A percentile compares a stretch with the other conserved stretches of the same genome.
Conservation (phyloP, 2,888 invertebrate genomes). For the Steinernema carpocapsae region DNA sequence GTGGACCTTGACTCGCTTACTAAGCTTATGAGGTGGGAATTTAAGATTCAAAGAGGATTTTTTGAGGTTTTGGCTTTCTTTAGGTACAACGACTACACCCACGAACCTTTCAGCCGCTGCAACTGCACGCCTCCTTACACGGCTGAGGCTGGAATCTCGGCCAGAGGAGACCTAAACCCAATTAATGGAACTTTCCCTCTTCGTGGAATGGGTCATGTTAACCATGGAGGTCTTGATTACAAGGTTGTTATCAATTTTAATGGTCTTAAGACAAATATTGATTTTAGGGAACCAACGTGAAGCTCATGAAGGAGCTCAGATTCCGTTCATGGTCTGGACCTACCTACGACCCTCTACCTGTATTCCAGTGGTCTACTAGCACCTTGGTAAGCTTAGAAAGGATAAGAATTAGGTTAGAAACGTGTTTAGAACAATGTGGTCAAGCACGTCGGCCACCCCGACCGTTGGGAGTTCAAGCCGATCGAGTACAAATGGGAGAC, state of each 20-base stretch:
- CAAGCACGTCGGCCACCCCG: constrained; percentile 78
- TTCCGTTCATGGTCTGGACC: constrained; percentile 75
- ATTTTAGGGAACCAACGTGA: constrained; percentile 65
- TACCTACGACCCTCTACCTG: constrained; percentile 75
- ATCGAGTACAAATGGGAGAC: constrained; percentile 70
- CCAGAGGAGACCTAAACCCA: constrained; percentile 78
- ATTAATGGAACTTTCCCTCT: constrained; percentile 78
- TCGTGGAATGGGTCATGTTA: constrained; percentile 76
- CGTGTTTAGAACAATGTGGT: constrained; percentile 42
- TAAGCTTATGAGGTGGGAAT: constrained; percentile 71
- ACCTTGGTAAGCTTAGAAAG: constrained; percentile 72
- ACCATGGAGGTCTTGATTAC: constrained; percentile 78
- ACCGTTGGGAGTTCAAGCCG: constrained; percentile 78
- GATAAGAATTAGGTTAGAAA: neutral
- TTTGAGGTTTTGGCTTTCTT: constrained; percentile 29
- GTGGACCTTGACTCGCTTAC: constrained; percentile 75
- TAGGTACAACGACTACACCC: constrained; percentile 78
- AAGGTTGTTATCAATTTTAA: constrained; percentile 72
- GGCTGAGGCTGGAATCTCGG: constrained; percentile 78
- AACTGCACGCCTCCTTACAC: constrained; percentile 78
- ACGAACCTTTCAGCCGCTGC: constrained; percentile 77
- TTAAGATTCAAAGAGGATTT: neutral
- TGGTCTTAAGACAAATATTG: constrained; percentile 6
- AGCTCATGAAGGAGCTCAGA: constrained; percentile 70
- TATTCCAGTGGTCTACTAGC: constrained; percentile 81